These are phyloP conservation scores for Erpetoichthys calabaricus DNA, from an alignment of 2,797 vertebrate genomes.

Conservation along the genomic window DNA sequence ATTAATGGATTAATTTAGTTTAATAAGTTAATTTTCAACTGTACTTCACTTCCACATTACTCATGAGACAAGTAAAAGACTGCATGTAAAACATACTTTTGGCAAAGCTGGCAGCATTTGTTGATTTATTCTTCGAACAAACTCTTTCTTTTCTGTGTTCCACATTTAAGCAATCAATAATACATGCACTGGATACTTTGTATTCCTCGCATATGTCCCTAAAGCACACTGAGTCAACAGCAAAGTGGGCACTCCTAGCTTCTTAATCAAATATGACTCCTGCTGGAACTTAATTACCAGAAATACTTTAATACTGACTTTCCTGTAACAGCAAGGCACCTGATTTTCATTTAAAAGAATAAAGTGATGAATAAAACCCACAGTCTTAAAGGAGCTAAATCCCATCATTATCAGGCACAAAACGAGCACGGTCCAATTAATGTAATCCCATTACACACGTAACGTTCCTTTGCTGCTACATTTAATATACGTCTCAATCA, in stretches of 20 bases:
- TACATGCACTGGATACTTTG: slow-evolving; percentile 6
- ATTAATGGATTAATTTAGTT: too few species aligned
- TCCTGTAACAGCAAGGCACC: slow-evolving; percentile 10
- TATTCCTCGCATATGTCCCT: slow-evolving; percentile 9
- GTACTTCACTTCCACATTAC: too few species aligned
- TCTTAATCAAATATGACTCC: slow-evolving; percentile 17
- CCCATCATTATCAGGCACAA: slow-evolving; percentile 36
- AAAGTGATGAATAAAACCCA: slow-evolving; percentile 24
- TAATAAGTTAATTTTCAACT: too few species aligned
- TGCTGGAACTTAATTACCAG: slow-evolving; percentile 16
- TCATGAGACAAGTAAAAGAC: too few species aligned
- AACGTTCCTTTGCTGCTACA: slow-evolving; percentile 23
- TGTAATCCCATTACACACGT: slow-evolving; percentile 30
- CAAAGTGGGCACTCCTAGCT: slow-evolving; percentile 5
- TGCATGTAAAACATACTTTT: neutral
- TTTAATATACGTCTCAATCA: slow-evolving; percentile 33
- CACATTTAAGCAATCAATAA: slow-evolving; percentile 10
- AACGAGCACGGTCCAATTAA: slow-evolving; percentile 40
- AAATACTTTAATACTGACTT: slow-evolving; percentile 13
- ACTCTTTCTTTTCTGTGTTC: slow-evolving; percentile 5
- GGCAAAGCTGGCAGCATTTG: slow-evolving; percentile 1
- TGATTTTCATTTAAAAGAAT: slow-evolving; percentile 22
- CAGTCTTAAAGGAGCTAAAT: slow-evolving; percentile 34
- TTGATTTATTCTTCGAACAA: slow-evolving; percentile 1
- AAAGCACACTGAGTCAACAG: slow-evolving; percentile 4